Conservation (phyloP, 2,797 vertebrate genomes). For the Microhierax caerulescens region DNA sequence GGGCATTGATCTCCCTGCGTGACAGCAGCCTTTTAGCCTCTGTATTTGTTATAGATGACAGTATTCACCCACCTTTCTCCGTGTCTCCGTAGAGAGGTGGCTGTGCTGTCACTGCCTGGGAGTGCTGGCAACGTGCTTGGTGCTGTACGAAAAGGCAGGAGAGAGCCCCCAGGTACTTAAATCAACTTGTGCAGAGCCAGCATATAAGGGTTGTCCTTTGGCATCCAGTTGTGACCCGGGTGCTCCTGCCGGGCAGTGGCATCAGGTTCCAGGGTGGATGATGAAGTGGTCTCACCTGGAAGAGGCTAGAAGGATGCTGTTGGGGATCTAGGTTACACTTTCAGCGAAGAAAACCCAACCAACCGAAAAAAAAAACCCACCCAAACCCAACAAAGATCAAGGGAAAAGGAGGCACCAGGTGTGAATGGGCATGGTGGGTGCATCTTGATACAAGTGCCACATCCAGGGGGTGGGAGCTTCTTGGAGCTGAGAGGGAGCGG, state of each 20-base stretch:
- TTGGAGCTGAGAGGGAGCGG: not conserved
- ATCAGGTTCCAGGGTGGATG: not conserved
- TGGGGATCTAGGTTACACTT: not conserved
- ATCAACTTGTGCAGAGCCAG: not conserved
- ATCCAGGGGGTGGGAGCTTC: not conserved
- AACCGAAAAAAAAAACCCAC: too few species aligned
- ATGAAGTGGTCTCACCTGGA: not conserved
- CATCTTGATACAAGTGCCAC: not conserved
- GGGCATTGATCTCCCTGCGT: not conserved
- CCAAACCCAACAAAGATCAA: too few species aligned
- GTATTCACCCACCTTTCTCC: fast-evolving
- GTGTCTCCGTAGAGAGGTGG: not conserved
- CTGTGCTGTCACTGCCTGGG: fast-evolving
- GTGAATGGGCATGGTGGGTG: not conserved
- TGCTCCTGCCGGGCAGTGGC: not conserved
- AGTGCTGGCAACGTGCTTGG: fast-evolving
- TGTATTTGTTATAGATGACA: not conserved
- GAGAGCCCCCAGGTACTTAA: not conserved
- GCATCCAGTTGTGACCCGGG: not conserved
- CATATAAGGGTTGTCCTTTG: not conserved
- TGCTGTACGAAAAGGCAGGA: not conserved
- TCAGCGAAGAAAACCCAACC: too few species aligned
- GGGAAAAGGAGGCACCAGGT: not conserved
- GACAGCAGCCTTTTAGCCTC: not conserved
- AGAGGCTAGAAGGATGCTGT: not conserved